phyloP scores from a whole-genome alignment of 1,140 invertebrate genomes.

The Procambarus virginalis region DNA sequence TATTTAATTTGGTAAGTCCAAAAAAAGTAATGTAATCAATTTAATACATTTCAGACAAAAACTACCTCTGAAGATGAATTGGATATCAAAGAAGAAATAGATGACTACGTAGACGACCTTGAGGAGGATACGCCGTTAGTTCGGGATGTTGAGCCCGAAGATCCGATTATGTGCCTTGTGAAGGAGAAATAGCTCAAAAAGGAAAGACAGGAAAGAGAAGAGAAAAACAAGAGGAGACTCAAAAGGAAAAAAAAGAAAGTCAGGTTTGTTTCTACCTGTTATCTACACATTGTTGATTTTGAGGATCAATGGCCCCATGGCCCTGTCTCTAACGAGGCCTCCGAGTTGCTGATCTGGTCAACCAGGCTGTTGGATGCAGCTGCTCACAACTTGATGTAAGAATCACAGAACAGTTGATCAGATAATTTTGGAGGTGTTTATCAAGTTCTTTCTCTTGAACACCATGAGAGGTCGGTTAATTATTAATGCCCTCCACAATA shows the following conservation, averaged over 20 bases:
- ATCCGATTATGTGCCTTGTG: slow-evolving; percentile 49
- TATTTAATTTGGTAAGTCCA: no score
- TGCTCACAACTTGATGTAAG: no score
- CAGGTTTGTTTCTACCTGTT: slow-evolving; percentile 3
- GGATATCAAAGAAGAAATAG: slow-evolving; percentile 35
- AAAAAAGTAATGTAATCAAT: no score
- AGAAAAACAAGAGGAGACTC: slow-evolving; percentile 9
- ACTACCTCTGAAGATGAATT: slow-evolving; percentile 38
- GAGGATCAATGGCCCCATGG: no score
- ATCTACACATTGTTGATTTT: neutral
- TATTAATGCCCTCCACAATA: no score
- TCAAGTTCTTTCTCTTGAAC: no score
- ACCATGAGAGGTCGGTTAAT: no score
- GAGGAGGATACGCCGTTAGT: slow-evolving; percentile 19
- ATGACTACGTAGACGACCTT: slow-evolving; percentile 50
- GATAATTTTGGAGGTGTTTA: no score
- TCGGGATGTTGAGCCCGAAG: neutral
- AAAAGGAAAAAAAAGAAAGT: slow-evolving; percentile 34
- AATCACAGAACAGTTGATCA: no score
- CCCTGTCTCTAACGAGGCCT: no score
- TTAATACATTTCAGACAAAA: neutral
- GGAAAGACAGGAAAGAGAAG: slow-evolving; percentile 25
- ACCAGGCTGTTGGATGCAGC: no score
- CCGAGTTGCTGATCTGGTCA: no score
- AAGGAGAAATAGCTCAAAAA: slow-evolving; percentile 1